phyloP scores from a whole-genome alignment of 2,113 vertebrate genomes.

The Globicephala melas region DNA sequence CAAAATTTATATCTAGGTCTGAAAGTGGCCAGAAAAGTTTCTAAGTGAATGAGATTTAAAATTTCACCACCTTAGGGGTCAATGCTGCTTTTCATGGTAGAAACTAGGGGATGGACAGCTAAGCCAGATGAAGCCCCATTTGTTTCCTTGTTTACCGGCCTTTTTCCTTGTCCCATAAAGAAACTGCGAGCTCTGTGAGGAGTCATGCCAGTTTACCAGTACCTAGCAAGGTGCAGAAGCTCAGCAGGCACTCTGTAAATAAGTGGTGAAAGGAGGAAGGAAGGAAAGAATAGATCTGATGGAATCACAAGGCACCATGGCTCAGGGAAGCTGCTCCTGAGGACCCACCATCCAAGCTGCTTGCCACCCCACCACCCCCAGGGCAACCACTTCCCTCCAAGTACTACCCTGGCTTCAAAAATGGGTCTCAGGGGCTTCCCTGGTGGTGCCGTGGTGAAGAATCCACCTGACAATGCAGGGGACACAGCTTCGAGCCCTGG shows the following conservation, averaged over 20 bases:
- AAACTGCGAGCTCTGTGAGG: not conserved
- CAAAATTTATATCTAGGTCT: not conserved
- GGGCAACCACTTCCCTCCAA: not conserved
- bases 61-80: not conserved
- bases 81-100: not conserved
- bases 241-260: not conserved
- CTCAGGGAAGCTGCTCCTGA: not conserved
- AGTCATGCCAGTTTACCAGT: not conserved
- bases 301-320: too few species aligned
- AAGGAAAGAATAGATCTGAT: not conserved
- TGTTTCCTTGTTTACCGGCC: not conserved
- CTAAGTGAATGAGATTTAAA: not conserved
- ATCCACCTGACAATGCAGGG: too few species aligned
- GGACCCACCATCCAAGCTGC: fast-evolving
- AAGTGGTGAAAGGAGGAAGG: not conserved
- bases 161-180: not conserved
- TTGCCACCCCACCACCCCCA: fast-evolving
- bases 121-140: not conserved
- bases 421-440: not conserved
- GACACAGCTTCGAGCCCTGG: too few species aligned
- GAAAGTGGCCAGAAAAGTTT: not conserved
- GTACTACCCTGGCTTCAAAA: not conserved
- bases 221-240: too few species aligned
- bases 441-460: too few species aligned
- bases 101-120: not conserved